A percentile compares a stretch with the other conserved stretches of the same genome.
Evolutionary conservation across 1,140 invertebrate genomes (phyloP).

Genomic region (Zaprionus davidi): DNA sequence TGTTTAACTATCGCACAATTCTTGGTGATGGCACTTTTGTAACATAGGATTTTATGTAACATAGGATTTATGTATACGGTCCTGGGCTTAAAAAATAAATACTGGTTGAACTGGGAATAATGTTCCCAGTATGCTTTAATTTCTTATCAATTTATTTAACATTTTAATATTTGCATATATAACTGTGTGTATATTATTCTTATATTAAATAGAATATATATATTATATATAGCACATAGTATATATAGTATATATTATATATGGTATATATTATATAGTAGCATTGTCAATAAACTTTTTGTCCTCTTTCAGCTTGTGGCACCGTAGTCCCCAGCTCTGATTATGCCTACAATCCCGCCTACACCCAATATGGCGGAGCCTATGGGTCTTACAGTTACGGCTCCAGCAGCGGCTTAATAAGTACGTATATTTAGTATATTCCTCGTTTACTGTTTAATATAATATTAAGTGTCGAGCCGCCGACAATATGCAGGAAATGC

Average conservation of each 20-base stretch:
- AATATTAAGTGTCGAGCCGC: too few species aligned
- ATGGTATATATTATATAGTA: too few species aligned
- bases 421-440: conserved; percentile 75
- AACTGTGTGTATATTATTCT: neutral
- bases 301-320: conserved; percentile 86
- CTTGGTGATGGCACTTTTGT: conserved; percentile 17
- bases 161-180: neutral
- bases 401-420: conserved; percentile 90
- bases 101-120: too few species aligned
- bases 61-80: neutral
- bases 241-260: too few species aligned
- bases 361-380: conserved; percentile 90
- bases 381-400: conserved; percentile 91
- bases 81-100: too few species aligned
- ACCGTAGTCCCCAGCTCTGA: conserved; percentile 87
- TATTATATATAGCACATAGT: too few species aligned
- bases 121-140: neutral
- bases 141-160: neutral
- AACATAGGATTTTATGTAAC: neutral
- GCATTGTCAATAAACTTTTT: neutral
- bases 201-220: too few species aligned
- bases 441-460: too few species aligned
- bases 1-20: conserved; percentile 6
- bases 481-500: too few species aligned
- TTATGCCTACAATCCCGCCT: conserved; percentile 90